Conservation (phyloP, 1,140 invertebrate genomes). For the Asobara japonica region DNA sequence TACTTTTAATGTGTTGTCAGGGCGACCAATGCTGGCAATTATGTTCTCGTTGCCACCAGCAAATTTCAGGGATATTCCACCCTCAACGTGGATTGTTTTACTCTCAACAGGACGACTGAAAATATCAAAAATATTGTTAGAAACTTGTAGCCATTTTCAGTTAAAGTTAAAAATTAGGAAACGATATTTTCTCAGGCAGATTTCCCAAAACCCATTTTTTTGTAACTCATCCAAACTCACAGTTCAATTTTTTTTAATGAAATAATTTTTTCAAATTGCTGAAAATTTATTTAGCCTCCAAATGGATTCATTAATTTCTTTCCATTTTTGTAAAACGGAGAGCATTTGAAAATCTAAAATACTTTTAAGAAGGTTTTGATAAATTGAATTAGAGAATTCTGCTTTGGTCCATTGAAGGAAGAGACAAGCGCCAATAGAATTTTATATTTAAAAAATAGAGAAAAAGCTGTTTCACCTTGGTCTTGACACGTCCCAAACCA, state of each 20-base stretch:
- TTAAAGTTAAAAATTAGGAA: slow-evolving; percentile 12
- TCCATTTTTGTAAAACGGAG: too few relatives aligned
- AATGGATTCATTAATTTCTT: too few relatives aligned
- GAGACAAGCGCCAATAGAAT: background rate
- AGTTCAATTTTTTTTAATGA: too few relatives aligned
- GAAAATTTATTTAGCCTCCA: too few relatives aligned
- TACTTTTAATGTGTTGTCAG: slow-evolving; percentile 71
- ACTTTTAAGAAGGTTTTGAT: too few relatives aligned
- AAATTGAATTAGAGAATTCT: too few relatives aligned
- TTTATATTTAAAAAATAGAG: slow-evolving; percentile 8
- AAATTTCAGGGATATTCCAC: slow-evolving; percentile 69
- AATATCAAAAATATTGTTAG: slow-evolving; percentile 37
- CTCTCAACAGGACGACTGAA: slow-evolving; percentile 68
- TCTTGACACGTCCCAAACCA: slow-evolving; percentile 73
- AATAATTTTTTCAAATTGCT: too few relatives aligned
- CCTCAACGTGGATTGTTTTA: slow-evolving; percentile 69
- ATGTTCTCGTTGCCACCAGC: slow-evolving; percentile 68
- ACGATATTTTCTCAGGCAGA: too few relatives aligned
- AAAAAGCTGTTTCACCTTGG: slow-evolving; percentile 63
- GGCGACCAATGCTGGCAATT: slow-evolving; percentile 70
- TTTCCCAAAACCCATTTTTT: too few relatives aligned
- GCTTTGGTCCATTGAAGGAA: too few relatives aligned
- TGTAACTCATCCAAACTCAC: too few relatives aligned
- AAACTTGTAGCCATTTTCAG: slow-evolving; percentile 14
- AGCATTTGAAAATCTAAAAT: too few relatives aligned